phyloP scores from a whole-genome alignment of 2,888 invertebrate species.

The Lordiphosa fenestrarum region DNA sequence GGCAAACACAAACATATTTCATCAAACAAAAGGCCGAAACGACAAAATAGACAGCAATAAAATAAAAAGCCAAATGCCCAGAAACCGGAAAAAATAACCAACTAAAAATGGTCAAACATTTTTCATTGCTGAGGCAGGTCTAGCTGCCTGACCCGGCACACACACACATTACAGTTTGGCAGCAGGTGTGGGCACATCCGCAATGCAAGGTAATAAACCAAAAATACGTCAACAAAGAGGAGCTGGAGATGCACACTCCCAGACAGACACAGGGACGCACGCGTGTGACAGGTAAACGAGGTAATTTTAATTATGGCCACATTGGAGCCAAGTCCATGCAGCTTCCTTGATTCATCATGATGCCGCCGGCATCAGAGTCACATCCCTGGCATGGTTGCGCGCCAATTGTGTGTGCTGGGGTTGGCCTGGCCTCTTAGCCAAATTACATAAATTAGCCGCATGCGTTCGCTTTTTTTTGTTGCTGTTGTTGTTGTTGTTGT shows the following conservation, averaged over 20 bases:
- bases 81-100: conserved; percentile 21
- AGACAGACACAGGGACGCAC: not conserved
- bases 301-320: conserved; percentile 73
- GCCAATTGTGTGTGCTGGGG: conserved; percentile 53
- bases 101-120: conserved; percentile 23
- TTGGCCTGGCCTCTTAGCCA: conserved; percentile 66
- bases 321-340: conserved; percentile 35
- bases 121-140: conserved; percentile 19
- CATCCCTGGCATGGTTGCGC: conserved; percentile 57
- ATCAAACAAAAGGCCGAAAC: conserved; percentile 53
- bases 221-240: conserved; percentile 68
- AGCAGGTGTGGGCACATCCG: conserved; percentile 56
- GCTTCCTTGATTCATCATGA: conserved; percentile 55
- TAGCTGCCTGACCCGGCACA: conserved; percentile 11
- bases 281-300: conserved; percentile 60
- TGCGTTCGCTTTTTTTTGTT: conserved; percentile 18
- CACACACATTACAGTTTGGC: conserved; percentile 54
- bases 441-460: conserved; percentile 71
- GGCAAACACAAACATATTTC: conserved; percentile 63
- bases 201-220: conserved; percentile 73
- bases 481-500: not conserved
- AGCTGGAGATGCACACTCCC: conserved; percentile 3
- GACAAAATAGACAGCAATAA: conserved; percentile 51
- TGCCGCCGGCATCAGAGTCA: conserved; percentile 36
- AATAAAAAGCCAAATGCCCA: conserved; percentile 25